Conservation (phyloP, 2,113 vertebrate genomes). For the Hippocampus mohnikei region DNA sequence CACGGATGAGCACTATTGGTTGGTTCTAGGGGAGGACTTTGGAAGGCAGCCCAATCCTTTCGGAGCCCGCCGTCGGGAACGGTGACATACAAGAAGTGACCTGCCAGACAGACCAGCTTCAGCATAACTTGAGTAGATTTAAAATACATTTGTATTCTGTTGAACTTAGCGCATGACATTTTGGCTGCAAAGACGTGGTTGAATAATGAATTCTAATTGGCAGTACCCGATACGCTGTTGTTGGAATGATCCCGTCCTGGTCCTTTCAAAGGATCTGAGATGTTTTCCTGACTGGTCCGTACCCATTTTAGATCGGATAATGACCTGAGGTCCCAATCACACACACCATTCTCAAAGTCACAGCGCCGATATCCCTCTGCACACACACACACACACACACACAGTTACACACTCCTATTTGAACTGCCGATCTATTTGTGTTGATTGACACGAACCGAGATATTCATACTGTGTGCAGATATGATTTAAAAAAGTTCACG, state of each 20-base stretch:
- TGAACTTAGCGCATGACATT: not conserved
- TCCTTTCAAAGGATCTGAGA: conserved; percentile 21
- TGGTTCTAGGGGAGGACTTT: conserved; percentile 63
- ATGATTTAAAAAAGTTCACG: too few species aligned
- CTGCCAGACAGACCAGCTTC: conserved; percentile 31
- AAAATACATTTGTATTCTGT: not conserved
- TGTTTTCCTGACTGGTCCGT: conserved; percentile 53
- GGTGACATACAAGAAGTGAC: conserved; percentile 74
- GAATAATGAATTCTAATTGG: not conserved
- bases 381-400: not conserved
- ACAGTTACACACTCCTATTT: not conserved
- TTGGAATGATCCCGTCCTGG: conserved; percentile 82
- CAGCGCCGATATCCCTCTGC: conserved; percentile 44
- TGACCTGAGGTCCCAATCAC: conserved; percentile 62
- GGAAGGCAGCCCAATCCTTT: conserved; percentile 69
- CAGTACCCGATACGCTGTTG: conserved; percentile 74
- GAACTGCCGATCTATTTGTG: not conserved
- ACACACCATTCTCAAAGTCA: conserved; percentile 64
- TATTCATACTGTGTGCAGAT: not conserved
- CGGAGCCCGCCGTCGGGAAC: conserved; percentile 51
- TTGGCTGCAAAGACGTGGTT: not conserved
- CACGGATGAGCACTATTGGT: conserved; percentile 69
- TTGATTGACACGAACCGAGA: not conserved
- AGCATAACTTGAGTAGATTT: not conserved
- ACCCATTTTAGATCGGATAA: conserved; percentile 55